Conservation (phyloP, 1,140 invertebrate species). For the Luehdorfia chinensis region DNA sequence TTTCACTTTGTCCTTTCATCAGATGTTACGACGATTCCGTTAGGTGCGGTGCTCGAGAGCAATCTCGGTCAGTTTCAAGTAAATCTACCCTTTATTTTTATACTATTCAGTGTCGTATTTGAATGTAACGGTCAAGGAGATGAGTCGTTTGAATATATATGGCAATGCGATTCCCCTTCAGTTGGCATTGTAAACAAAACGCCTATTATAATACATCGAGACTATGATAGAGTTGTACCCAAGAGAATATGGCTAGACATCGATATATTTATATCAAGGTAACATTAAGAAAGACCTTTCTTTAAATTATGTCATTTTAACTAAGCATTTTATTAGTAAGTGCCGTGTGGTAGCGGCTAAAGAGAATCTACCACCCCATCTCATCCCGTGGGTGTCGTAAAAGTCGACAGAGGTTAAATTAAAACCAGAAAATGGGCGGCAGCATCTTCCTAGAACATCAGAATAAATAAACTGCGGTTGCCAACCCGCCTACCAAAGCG, state of each 20-base stretch:
- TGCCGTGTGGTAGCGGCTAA: too few relatives aligned
- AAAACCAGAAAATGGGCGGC: too few relatives aligned
- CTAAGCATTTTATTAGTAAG: too few relatives aligned
- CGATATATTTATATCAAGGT: neutral
- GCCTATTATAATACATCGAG: conserved; percentile 61
- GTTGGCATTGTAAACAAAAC: conserved; percentile 70
- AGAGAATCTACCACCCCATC: too few relatives aligned
- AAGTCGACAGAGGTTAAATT: too few relatives aligned
- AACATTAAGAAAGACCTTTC: too few relatives aligned
- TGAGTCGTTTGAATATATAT: conserved; percentile 25
- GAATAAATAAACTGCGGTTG: too few relatives aligned
- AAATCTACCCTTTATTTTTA: conserved; percentile 21
- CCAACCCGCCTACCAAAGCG: too few relatives aligned
- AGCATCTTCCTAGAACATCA: too few relatives aligned
- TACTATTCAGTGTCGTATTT: conserved; percentile 27
- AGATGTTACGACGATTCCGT: conserved; percentile 20
- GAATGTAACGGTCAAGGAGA: conserved; percentile 6
- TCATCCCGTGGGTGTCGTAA: too few relatives aligned
- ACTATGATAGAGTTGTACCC: neutral
- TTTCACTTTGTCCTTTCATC: conserved; percentile 7
- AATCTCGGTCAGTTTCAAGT: conserved; percentile 10
- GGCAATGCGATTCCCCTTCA: conserved; percentile 49
- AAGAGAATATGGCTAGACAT: neutral
- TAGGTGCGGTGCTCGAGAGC: conserved; percentile 12
- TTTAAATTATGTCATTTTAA: too few relatives aligned